These are phyloP conservation scores for Pemphredon lugubris DNA, from an alignment of 2,888 invertebrate species.

Conservation along the genomic window DNA sequence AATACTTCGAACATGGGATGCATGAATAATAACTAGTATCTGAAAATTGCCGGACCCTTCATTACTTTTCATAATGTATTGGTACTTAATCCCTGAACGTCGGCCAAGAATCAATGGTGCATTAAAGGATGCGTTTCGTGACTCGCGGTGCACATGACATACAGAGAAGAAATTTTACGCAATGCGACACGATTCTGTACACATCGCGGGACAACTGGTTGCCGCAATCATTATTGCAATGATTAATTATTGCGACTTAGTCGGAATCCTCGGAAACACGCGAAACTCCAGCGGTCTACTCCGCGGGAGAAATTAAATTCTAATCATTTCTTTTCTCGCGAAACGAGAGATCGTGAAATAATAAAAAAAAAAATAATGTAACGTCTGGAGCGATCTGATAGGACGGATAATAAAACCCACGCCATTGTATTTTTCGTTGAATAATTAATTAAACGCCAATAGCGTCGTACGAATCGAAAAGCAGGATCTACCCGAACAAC, in stretches of 20 bases:
- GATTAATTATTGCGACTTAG: constrained; percentile 13
- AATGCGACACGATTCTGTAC: constrained; percentile 27
- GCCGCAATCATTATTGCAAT: constrained; percentile 2
- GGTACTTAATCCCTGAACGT: background rate
- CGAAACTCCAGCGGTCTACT: background rate
- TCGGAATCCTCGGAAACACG: background rate
- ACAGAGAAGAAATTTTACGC: constrained; percentile 30
- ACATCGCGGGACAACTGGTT: background rate
- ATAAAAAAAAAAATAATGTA: no score
- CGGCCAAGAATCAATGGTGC: constrained; percentile 26
- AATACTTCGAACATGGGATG: no score
- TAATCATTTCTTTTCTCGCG: background rate
- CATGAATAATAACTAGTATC: background rate
- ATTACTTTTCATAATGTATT: constrained; percentile 1
- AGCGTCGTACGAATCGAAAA: constrained; percentile 5
- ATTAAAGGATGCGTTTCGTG: constrained; percentile 21
- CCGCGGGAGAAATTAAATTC: background rate
- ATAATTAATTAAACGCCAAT: constrained; percentile 1
- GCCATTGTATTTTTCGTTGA: no score
- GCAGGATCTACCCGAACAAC: background rate
- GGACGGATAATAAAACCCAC: no score
- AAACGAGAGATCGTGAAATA: no score
- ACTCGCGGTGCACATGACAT: constrained; percentile 3
- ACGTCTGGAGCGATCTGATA: no score
- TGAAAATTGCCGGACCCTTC: background rate